A percentile compares a stretch with the other conserved stretches of the same genome.
Conservation (phyloP, 2,113 vertebrate species). For the Salminus brasiliensis region DNA sequence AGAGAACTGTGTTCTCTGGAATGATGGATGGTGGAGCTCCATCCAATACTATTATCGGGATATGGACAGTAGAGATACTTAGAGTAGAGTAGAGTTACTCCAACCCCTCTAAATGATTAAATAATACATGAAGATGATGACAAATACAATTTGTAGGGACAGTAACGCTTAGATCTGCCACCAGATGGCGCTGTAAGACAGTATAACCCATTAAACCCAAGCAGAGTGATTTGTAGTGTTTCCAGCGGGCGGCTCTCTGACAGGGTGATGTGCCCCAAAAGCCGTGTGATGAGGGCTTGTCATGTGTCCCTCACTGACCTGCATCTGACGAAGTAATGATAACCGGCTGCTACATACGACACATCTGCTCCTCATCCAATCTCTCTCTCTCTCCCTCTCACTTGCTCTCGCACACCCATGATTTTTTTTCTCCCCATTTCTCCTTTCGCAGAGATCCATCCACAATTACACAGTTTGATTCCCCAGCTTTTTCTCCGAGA, state of each 20-base stretch:
- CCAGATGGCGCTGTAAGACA: slow-evolving; percentile 65
- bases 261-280: slow-evolving; percentile 26
- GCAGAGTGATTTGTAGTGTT: not conserved
- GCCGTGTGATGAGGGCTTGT: slow-evolving; percentile 50
- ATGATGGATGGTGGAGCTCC: too few relatives aligned
- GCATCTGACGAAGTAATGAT: slow-evolving; percentile 60
- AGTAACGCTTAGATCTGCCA: slow-evolving; percentile 46
- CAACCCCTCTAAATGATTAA: too few relatives aligned
- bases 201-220: slow-evolving; percentile 21
- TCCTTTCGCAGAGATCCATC: not conserved
- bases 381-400: slow-evolving; percentile 12
- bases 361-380: slow-evolving; percentile 59
- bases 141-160: too few relatives aligned
- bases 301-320: slow-evolving; percentile 68
- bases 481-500: not conserved
- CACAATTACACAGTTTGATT: slow-evolving; percentile 35
- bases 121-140: too few relatives aligned
- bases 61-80: too few relatives aligned
- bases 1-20: too few relatives aligned
- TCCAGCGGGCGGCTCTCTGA: not conserved
- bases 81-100: too few relatives aligned
- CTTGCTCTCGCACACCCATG: not conserved
- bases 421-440: not conserved
- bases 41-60: too few relatives aligned
- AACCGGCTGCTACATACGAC: slow-evolving; percentile 51